Base-by-base conservation (phyloP, 2,113 vertebrate genomes). In the Hydrolagus affinis region DNA sequence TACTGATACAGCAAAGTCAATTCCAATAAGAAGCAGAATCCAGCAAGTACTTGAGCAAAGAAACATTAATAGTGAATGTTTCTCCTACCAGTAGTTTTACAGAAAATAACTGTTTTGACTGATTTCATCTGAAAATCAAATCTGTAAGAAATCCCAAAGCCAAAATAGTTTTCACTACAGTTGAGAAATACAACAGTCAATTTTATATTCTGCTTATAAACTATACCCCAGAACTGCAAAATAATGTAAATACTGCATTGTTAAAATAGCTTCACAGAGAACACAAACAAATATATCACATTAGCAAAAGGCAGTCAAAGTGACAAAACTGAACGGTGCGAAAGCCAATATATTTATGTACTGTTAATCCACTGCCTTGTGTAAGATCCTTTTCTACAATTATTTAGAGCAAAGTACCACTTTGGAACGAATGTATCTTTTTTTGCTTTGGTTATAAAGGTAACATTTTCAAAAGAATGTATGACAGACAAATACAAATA, bases 1-100 rank as follows among this genome's bases (percentile, higher is more conserved):
- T 91, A 95, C 92, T 94, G 92, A 94, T 91, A 95, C 93, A 93
- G 93, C 93, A 95, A 95, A 95, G 94, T 96, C 95, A 96, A 96
- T 95, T 96, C 96, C 93, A 94, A 92, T 93, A 94, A 94, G 93
- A 85, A 90, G 91, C 91, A 90, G 91, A 89, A 88, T 90, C 90
- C 91, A 92, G 94, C 93, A 92, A 93, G 90, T 94, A 94, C 93
- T 90, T 88, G 88, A 95, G 95, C 92, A 90, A 92, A 94, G 94
- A 96, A 95, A 93, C 93, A 94, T 93, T 91, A 80, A 92, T 94
- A 94, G 94, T 69, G 1, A 69, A 69, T 69, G 66, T 21, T 21
- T 15, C 30, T 72, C 25, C 30, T 14, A 30, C 0, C 0, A 72
- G 19, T 56, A 74, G 7, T 44, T 56, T 75, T 75, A n/a, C 32